Evolutionary conservation across 2,888 invertebrate genomes (phyloP).

Genomic region (Pardosa pseudoannulata): DNA sequence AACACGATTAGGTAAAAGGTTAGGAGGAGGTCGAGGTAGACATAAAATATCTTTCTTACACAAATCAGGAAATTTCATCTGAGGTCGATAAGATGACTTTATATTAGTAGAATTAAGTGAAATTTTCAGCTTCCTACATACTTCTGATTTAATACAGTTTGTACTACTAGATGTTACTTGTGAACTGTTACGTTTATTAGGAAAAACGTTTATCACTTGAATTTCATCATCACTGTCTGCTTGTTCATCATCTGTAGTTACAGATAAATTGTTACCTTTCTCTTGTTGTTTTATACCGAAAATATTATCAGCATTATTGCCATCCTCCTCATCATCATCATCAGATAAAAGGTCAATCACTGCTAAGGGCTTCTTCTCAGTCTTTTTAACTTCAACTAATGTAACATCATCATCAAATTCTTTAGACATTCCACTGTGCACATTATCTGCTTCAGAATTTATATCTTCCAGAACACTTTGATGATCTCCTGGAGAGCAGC

Average conservation of each 20-base stretch:
- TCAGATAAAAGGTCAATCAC: constrained; percentile 58
- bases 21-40: constrained; percentile 23
- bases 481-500: background rate
- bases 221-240: constrained; percentile 50
- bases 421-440: background rate
- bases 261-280: too few species aligned
- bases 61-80: constrained; percentile 31
- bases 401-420: constrained; percentile 47
- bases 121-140: background rate
- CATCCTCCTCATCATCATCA: constrained; percentile 25
- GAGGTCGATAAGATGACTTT: background rate
- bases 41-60: constrained; percentile 34
- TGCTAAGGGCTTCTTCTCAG: constrained; percentile 42
- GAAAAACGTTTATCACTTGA: constrained; percentile 12
- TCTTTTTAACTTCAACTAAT: constrained; percentile 52
- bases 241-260: constrained; percentile 1
- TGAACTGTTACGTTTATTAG: background rate
- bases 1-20: constrained; percentile 39
- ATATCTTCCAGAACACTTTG: background rate
- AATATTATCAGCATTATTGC: too few species aligned
- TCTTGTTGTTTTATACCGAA: too few species aligned
- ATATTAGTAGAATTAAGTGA: background rate
- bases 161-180: background rate
- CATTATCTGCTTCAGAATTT: background rate
- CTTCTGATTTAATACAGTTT: background rate